Conservation (phyloP, 2,888 invertebrate species). For the Orgyia antiqua region DNA sequence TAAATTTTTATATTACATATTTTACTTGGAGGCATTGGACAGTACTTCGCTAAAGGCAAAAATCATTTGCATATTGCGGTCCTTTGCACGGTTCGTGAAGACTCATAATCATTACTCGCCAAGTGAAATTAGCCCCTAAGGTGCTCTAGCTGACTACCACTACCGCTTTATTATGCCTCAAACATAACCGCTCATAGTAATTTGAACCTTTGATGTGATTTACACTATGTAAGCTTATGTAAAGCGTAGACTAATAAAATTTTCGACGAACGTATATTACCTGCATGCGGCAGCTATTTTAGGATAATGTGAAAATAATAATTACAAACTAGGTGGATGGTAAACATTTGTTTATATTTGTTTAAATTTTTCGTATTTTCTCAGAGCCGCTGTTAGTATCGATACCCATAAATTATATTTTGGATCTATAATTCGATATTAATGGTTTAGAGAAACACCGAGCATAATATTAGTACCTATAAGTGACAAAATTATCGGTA, state of each 20-base stretch:
- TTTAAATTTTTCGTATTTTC: no score
- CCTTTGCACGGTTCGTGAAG: slow-evolving; percentile 43
- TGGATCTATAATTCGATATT: no score
- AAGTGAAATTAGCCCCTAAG: slow-evolving; percentile 73
- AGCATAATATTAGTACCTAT: no score
- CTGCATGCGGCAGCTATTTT: no score
- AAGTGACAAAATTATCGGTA: no score
- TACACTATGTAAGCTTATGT: slow-evolving; percentile 38
- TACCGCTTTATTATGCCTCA: slow-evolving; percentile 68
- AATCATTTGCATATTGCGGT: slow-evolving; percentile 74
- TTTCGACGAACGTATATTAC: no score
- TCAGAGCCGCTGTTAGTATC: no score
- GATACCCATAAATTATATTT: no score
- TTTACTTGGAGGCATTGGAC: slow-evolving; percentile 19
- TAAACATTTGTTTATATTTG: no score
- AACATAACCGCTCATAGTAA: slow-evolving; percentile 69
- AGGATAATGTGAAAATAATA: no score
- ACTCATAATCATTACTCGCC: slow-evolving; percentile 70
- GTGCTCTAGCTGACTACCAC: slow-evolving; percentile 63
- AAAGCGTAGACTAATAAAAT: slow-evolving; percentile 31
- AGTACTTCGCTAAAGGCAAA: slow-evolving; percentile 57
- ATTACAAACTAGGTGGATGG: no score
- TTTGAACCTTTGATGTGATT: slow-evolving; percentile 70
- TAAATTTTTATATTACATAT: slow-evolving; percentile 19
- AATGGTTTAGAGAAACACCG: no score